Conservation (phyloP, 2,797 vertebrate genomes). For the Notolepis coatsorum region DNA sequence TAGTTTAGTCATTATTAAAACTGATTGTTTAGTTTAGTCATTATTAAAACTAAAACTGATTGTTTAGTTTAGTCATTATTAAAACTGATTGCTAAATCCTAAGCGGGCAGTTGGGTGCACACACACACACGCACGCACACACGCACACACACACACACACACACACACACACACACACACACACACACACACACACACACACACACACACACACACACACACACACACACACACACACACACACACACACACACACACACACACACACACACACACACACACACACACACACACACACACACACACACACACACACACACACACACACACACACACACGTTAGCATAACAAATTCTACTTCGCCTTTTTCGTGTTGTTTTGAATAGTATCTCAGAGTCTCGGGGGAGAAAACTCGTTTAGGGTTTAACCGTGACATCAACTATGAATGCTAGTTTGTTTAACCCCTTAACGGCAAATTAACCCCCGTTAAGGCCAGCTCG, state of each 20-base stretch:
- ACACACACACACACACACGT: conserved; percentile 23
- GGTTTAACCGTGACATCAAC: conserved; percentile 39
- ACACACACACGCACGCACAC: too few species aligned
- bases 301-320: too few species aligned
- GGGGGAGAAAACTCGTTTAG: conserved; percentile 14
- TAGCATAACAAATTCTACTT: conserved; percentile 25
- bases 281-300: too few species aligned
- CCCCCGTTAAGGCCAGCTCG: conserved; percentile 74
- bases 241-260: too few species aligned
- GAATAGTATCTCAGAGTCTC: conserved; percentile 18
- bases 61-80: conserved; percentile 46
- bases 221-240: too few species aligned
- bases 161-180: too few species aligned
- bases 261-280: too few species aligned
- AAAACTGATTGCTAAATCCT: conserved; percentile 24
- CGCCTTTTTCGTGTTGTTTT: conserved; percentile 16
- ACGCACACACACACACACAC: too few species aligned
- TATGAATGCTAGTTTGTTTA: conserved; percentile 75
- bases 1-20: conserved; percentile 39
- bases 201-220: too few species aligned
- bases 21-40: conserved; percentile 46
- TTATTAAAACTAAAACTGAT: too few species aligned
- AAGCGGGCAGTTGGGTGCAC: too few species aligned
- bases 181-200: too few species aligned
- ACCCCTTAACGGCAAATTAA: conserved; percentile 79